Conservation (phyloP, 2,797 vertebrate species). For the Eupleurogrammus muticus region DNA sequence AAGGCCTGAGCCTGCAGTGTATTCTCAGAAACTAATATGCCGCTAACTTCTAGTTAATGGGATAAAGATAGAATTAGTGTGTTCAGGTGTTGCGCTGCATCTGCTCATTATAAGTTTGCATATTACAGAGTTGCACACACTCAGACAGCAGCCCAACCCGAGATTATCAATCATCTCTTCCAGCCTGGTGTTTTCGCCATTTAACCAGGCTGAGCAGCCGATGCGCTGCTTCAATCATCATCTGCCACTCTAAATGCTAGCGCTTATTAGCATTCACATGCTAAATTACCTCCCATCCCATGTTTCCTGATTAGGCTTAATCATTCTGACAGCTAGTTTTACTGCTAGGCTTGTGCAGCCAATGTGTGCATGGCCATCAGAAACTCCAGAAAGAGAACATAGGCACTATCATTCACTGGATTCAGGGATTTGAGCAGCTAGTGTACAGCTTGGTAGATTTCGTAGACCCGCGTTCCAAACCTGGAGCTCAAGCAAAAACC, state of each 20-base stretch:
- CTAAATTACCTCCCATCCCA: conserved; percentile 85
- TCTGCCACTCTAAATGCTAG: conserved; percentile 83
- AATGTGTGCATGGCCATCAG: conserved; percentile 38
- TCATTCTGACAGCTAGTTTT: conserved; percentile 77
- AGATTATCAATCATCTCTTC: conserved; percentile 77
- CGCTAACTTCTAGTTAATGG: conserved; percentile 64
- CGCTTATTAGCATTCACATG: conserved; percentile 85
- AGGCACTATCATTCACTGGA: conserved; percentile 24
- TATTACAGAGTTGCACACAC: conserved; percentile 47
- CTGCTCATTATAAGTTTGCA: conserved; percentile 67
- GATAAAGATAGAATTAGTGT: conserved; percentile 74
- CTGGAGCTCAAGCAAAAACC: too few relatives aligned
- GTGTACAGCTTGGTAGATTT: neutral
- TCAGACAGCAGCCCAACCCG: conserved; percentile 52
- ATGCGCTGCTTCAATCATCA: conserved; percentile 78
- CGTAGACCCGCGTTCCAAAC: conserved; percentile 1
- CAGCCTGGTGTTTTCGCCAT: conserved; percentile 71
- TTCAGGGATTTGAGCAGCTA: conserved; percentile 14
- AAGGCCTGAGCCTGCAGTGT: conserved; percentile 35
- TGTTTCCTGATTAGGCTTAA: conserved; percentile 85
- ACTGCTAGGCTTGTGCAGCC: conserved; percentile 57
- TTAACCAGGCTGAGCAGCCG: conserved; percentile 70
- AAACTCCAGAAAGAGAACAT: conserved; percentile 51
- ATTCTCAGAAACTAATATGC: conserved; percentile 54
- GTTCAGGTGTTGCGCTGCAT: conserved; percentile 75